These are phyloP conservation scores for Malacoraja senta DNA, from an alignment of 2,797 vertebrate genomes.

Conservation along the genomic window DNA sequence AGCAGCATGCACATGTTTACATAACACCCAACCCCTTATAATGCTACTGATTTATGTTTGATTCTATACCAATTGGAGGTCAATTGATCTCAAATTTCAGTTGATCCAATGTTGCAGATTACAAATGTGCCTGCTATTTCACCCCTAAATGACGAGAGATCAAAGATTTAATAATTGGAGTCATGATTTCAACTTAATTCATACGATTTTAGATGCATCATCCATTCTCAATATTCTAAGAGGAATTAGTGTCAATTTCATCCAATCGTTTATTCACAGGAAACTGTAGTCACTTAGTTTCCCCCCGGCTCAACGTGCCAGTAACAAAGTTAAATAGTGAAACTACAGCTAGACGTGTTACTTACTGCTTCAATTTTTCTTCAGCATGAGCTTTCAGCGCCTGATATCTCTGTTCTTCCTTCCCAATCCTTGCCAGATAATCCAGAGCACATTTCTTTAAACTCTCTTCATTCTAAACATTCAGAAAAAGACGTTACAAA, in stretches of 20 bases:
- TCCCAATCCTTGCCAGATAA: constrained; percentile 69
- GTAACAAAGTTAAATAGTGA: neutral
- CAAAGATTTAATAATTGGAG: too few relatives aligned
- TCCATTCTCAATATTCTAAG: too few relatives aligned
- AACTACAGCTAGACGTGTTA: neutral
- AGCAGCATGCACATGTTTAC: neutral
- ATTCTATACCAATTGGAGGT: neutral
- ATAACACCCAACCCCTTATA: too few relatives aligned
- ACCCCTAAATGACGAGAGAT: neutral
- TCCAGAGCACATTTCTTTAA: constrained; percentile 80
- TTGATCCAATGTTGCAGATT: neutral
- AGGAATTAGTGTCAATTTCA: neutral
- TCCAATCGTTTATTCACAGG: neutral
- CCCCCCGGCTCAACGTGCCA: neutral
- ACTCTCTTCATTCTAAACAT: constrained; percentile 76
- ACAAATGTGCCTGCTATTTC: neutral
- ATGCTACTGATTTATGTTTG: neutral
- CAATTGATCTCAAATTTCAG: neutral
- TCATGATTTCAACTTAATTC: too few relatives aligned
- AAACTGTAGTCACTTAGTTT: too few relatives aligned
- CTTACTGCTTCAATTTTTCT: constrained; percentile 81
- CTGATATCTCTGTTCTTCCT: constrained; percentile 80
- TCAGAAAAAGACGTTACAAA: neutral
- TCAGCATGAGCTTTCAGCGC: constrained; percentile 83
- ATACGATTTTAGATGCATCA: too few relatives aligned